Evolutionary conservation across 2,797 vertebrate genomes (phyloP).

Genomic region (Natrix natrix): DNA sequence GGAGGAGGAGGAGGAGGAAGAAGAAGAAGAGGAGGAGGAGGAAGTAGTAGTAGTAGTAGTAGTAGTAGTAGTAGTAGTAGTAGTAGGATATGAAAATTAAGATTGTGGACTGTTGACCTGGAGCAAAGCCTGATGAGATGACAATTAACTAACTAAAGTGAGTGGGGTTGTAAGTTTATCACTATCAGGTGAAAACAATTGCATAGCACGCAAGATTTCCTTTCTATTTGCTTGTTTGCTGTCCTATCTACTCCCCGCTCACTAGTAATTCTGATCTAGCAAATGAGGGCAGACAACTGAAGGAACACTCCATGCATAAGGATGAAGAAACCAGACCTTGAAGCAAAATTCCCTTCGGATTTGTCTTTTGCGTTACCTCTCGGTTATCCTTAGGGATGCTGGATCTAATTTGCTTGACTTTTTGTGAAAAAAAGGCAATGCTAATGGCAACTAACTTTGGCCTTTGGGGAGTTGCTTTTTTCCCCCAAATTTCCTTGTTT

Average conservation of each 20-base stretch:
- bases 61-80: background rate
- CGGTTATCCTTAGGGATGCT: constrained; percentile 44
- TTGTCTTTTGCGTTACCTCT: background rate
- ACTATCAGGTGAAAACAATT: background rate
- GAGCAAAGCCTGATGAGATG: background rate
- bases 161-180: background rate
- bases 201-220: background rate
- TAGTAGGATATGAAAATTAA: background rate
- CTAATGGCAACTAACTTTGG: constrained; percentile 54
- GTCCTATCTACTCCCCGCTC: background rate
- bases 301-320: constrained; percentile 30
- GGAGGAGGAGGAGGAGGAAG: no score
- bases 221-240: no score
- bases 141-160: background rate
- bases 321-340: constrained; percentile 18
- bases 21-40: no score
- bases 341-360: constrained; percentile 28
- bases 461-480: constrained; percentile 46
- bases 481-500: constrained; percentile 32
- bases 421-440: constrained; percentile 50
- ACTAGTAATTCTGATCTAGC: background rate
- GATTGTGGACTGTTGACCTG: background rate
- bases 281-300: background rate
- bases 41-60: no score
- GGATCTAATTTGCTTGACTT: constrained; percentile 63